Evolutionary conservation across 2,797 vertebrate species (phyloP), one percentile per base, ranked within the genome.

Genomic region (Tinamus major): DNA sequence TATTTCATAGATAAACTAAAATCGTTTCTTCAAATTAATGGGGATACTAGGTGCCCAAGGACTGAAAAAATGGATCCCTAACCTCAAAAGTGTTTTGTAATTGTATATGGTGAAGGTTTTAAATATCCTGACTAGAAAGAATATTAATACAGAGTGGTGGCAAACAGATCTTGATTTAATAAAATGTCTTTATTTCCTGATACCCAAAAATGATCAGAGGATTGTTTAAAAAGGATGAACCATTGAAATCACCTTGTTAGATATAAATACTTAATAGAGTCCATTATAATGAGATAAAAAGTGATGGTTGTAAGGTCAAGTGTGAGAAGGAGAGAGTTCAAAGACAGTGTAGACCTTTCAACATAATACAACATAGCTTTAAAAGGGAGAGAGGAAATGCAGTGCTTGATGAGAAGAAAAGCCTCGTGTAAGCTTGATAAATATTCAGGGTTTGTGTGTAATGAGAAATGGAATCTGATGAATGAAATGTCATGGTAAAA

Each of bases 401-500:
- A 79, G 58, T 74, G 59, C 90, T 87, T 93, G 67, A 92, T 70
- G 92, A 95, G 86, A 90, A 93, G 64, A 93, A 96, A 97, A 96
- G 33, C 65, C 49, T 88, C 63, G 13, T 78, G 78, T 92, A 90
- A 84, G 79, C 58, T 92, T 96, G 89, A 96, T 90, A 96, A 96
- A 89, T 85, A 81, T 85, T 59, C 71, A 87, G 72, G 85, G 58
- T 86, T 95, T 95, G 49, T 86, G 35, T 88, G 68, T 95, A 95
- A 96, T 93, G 83, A 95, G 84, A 96, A 96, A 88, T 91, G 62
- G 84, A 95, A 94, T 94, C 92, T 97, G 89, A 95, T 96, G 46
- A 93, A 96, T 95, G 89, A 96, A 97, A 90, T 91, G 90, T 95
- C 94, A 92, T 51, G 53, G 77, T 85, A 78, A 93, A 96, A 96